phyloP scores from a whole-genome alignment of 2,113 vertebrate genomes.

The Otus sunia region DNA sequence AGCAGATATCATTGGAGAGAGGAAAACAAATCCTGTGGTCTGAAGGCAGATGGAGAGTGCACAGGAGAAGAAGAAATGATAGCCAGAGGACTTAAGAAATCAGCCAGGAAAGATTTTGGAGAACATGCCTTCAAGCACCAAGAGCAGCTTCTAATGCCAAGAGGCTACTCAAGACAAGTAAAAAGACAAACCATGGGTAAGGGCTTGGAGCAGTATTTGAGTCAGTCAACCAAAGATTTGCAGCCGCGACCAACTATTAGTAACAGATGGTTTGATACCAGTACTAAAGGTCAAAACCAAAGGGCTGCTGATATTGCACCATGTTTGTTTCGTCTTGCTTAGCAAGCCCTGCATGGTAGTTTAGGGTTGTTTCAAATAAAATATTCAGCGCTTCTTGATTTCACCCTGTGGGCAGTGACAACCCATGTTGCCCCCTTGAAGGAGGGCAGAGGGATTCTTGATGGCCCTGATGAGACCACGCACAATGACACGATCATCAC shows the following conservation, averaged over 20 bases:
- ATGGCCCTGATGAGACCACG: accelerated
- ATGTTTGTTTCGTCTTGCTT: background rate
- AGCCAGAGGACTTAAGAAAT: background rate
- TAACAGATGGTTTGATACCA: background rate
- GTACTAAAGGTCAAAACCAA: background rate
- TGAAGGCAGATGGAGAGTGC: background rate
- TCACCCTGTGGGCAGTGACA: background rate
- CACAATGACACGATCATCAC: accelerated
- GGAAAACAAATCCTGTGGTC: background rate
- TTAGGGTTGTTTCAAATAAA: background rate
- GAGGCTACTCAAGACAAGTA: background rate
- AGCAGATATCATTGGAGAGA: background rate
- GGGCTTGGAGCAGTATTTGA: background rate
- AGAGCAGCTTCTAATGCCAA: background rate
- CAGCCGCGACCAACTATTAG: background rate
- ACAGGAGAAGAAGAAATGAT: background rate
- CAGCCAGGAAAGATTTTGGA: background rate
- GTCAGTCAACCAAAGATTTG: background rate
- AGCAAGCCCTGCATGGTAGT: background rate
- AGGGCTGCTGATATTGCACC: background rate
- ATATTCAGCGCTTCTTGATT: background rate
- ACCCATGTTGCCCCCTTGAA: accelerated
- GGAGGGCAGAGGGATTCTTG: background rate
- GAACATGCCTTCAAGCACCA: background rate
- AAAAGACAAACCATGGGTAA: background rate